phyloP scores from a whole-genome alignment of 2,797 vertebrate genomes.

The Sebastes diploproa region DNA sequence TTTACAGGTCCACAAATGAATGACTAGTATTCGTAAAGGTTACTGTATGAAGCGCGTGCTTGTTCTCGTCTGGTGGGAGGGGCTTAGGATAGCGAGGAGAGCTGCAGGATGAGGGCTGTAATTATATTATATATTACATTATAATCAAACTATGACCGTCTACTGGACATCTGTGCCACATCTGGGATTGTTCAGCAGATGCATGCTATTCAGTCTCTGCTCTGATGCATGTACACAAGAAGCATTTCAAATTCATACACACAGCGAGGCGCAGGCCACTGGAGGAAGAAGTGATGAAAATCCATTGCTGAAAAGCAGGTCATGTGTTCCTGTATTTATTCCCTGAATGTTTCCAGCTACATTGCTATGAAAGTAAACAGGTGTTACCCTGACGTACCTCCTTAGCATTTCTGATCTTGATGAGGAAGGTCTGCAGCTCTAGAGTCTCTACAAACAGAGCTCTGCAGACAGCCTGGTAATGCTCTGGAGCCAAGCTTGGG shows the following conservation, averaged over 20 bases:
- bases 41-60: too few species aligned
- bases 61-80: too few species aligned
- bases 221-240: constrained; percentile 9
- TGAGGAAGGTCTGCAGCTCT: constrained; percentile 94
- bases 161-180: not conserved
- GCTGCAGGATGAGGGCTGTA: too few species aligned
- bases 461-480: constrained; percentile 95
- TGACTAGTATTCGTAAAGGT: too few species aligned
- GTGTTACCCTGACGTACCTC: constrained; percentile 80
- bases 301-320: not conserved
- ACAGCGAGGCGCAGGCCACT: not conserved
- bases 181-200: not conserved
- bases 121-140: too few species aligned
- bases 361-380: not conserved
- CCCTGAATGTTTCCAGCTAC: not conserved
- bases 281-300: not conserved
- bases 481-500: constrained; percentile 82
- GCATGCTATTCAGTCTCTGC: not conserved
- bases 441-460: constrained; percentile 93
- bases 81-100: too few species aligned
- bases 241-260: not conserved
- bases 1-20: too few species aligned
- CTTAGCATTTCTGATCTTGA: constrained; percentile 91
- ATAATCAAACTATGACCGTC: not conserved
- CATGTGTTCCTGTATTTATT: not conserved